These are phyloP conservation scores for Mormoops blainvillei DNA, from an alignment of 2,113 vertebrate genomes.

Conservation along the genomic window DNA sequence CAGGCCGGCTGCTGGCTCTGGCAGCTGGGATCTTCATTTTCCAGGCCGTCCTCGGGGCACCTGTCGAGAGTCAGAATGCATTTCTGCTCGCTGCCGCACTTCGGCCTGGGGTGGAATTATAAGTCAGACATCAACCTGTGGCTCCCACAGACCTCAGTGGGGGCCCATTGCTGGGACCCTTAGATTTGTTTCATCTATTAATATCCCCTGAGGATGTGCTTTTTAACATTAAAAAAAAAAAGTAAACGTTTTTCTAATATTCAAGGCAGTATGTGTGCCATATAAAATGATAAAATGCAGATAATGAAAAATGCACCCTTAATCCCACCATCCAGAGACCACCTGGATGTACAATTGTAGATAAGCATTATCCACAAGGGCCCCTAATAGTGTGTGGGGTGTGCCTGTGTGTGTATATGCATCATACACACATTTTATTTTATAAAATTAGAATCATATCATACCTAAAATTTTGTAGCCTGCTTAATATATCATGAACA, in stretches of 20 bases:
- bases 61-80: background rate
- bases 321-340: background rate
- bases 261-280: background rate
- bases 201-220: background rate
- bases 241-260: background rate
- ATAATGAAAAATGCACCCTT: background rate
- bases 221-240: background rate
- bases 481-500: background rate
- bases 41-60: background rate
- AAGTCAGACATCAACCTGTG: background rate
- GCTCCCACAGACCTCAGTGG: background rate
- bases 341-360: background rate
- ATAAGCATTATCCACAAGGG: background rate
- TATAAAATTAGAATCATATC: background rate
- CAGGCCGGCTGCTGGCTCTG: background rate
- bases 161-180: background rate
- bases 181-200: background rate
- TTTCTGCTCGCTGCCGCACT: background rate
- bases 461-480: background rate
- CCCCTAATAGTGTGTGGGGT: background rate
- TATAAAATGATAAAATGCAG: background rate
- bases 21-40: background rate
- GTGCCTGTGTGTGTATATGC: background rate
- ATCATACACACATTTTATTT: background rate
- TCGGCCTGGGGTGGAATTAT: background rate